Base-by-base conservation (phyloP, 1,140 invertebrate species). In the Nomia melanderi region DNA sequence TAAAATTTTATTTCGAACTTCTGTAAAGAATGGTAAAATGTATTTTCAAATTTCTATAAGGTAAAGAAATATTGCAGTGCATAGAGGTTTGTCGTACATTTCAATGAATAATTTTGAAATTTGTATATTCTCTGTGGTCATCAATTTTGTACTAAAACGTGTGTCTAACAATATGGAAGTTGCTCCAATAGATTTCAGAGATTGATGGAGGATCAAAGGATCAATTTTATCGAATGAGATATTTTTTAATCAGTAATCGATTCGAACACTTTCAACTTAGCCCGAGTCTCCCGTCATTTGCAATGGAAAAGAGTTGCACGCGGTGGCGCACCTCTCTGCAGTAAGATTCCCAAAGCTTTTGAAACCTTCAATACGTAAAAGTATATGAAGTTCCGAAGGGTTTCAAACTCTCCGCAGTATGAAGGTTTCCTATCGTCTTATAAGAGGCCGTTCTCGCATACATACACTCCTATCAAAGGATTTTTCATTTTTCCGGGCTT, bases 301-400 rank as follows among this genome's bases (percentile, higher is more conserved):
- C 17, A 44, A 74, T 31, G 33, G n/a, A 56, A 74, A 74, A 33
- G 14, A 12, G 33, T 41, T n/a, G 11, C 44, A n/a, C 44, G 5
- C 44, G 7, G 2, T 3, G 6, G 20, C 17, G 39, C 33, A 41
- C 25, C 20, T 33, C 20, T 56, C 54, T 66, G 56, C 31, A 39
- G 27, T 27, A 27, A 54, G n/a, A 41, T 66, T 66, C 14, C 27
- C 36, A 33, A 66, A 66, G 62, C 62, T 64, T 56, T 66, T n/a
- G n/a, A 57, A 36, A 25, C 9, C 17, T 44, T 63, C 60, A 27
- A n/a, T n/a, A n/a, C n/a, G n/a, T n/a, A n/a, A 20, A 74, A 56
- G 25, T 74, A 66, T 57, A 74, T 66, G 36, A 74, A 41, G 27
- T 74, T 56, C 9, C 71, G 50, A 74, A 33, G 50, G 36, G 36